A percentile compares a stretch with the other conserved stretches of the same genome.
phyloP scores from a whole-genome alignment of 2,113 vertebrate species.

The Psilopogon haemacephalus region DNA sequence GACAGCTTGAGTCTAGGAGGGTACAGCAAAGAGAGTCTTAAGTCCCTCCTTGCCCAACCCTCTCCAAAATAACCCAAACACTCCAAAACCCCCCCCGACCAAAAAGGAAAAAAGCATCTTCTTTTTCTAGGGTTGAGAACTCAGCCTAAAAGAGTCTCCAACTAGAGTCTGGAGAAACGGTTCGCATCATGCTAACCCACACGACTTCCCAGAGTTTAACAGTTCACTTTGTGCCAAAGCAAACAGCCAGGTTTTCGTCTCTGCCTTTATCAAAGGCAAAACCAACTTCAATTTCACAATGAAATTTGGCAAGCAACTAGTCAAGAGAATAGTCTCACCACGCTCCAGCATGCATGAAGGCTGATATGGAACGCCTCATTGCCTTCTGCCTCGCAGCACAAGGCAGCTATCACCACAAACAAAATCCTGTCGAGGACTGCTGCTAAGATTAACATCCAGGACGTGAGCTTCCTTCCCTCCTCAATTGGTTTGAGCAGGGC shows the following conservation, averaged over 20 bases:
- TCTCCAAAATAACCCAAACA: neutral
- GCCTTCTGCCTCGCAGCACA: neutral
- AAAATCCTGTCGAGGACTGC: neutral
- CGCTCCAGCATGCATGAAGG: neutral
- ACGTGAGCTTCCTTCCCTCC: neutral
- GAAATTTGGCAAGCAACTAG: conserved; percentile 67
- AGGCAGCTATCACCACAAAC: neutral
- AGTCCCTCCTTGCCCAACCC: no score
- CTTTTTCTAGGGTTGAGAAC: conserved; percentile 69
- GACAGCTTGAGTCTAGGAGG: neutral
- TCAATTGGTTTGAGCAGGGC: neutral
- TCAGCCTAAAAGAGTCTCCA: conserved; percentile 37
- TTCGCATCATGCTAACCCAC: neutral
- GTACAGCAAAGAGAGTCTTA: neutral
- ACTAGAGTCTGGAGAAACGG: neutral
- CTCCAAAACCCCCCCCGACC: neutral
- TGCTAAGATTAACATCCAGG: neutral
- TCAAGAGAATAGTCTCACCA: neutral
- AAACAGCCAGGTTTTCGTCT: neutral
- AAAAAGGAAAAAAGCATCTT: conserved; percentile 30
- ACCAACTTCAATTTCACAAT: conserved; percentile 66
- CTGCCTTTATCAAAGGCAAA: neutral
- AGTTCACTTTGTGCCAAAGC: conserved; percentile 1
- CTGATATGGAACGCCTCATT: neutral
- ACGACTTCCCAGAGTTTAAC: neutral